Evolutionary conservation across 2,113 vertebrate genomes (phyloP).

Genomic region (Marmota monax): DNA sequence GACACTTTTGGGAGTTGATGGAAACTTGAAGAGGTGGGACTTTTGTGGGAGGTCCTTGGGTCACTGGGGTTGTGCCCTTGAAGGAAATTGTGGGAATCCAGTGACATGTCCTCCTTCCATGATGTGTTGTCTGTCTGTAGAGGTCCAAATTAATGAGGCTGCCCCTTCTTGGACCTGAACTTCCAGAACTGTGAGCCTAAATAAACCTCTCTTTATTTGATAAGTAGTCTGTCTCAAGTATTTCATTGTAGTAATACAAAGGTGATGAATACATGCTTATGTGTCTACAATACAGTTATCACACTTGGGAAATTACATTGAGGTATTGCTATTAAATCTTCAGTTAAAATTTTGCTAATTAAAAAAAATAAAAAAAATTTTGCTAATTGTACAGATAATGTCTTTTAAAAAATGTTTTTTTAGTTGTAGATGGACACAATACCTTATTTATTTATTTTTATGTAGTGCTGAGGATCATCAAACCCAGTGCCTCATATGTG

Average conservation of each 20-base stretch:
- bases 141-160: not conserved
- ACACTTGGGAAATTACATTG: not conserved
- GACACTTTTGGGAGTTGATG: not conserved
- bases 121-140: not conserved
- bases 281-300: not conserved
- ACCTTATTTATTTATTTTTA: too few relatives aligned
- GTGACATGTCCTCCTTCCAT: not conserved
- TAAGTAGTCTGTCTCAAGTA: not conserved
- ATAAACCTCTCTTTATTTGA: not conserved
- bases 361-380: not conserved
- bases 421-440: too few relatives aligned
- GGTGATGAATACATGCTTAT: not conserved
- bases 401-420: not conserved
- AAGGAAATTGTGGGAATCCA: not conserved
- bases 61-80: not conserved
- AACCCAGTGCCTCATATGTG: too few relatives aligned
- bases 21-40: not conserved
- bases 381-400: not conserved
- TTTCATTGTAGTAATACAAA: not conserved
- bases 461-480: too few relatives aligned
- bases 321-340: not conserved
- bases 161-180: not conserved
- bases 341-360: not conserved
- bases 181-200: not conserved
- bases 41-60: not conserved